Evolutionary conservation across 2,888 invertebrate genomes (phyloP).

Genomic region (Hermodice carunculata): DNA sequence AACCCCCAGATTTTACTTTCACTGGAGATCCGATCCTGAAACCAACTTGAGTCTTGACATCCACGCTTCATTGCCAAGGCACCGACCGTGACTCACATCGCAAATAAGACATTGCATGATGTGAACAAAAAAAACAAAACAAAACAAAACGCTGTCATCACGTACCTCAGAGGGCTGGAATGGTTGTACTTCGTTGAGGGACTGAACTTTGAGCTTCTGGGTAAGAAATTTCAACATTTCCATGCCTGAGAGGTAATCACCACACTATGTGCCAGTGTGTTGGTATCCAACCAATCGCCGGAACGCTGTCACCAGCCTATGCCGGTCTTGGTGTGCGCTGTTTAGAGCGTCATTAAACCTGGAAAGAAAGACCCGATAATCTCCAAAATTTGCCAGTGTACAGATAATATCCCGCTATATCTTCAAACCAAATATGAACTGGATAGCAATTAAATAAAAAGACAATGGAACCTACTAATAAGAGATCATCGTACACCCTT

Average conservation of each 20-base stretch:
- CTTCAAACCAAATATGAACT: background rate
- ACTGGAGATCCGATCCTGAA: too few species aligned
- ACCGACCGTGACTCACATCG: too few species aligned
- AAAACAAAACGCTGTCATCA: too few species aligned
- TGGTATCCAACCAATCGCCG: constrained; percentile 10
- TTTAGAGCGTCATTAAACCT: constrained; percentile 21
- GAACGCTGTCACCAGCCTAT: too few species aligned
- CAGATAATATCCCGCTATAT: background rate
- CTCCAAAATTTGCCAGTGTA: background rate
- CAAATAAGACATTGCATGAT: too few species aligned
- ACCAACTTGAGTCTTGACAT: too few species aligned
- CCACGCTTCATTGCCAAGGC: too few species aligned
- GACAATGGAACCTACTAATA: constrained; percentile 7
- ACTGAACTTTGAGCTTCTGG: constrained; percentile 87
- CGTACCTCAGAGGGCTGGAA: constrained; percentile 79
- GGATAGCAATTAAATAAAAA: background rate
- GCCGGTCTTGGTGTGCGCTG: too few species aligned
- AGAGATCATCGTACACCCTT: constrained; percentile 12
- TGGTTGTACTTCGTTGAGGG: constrained; percentile 82
- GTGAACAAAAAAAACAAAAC: too few species aligned
- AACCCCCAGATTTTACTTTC: too few species aligned
- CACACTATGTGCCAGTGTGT: background rate
- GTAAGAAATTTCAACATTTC: constrained; percentile 87
- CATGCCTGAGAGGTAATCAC: constrained; percentile 7
- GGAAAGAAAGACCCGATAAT: background rate